Conservation (phyloP, 2,888 invertebrate species). For the Timema podura region DNA sequence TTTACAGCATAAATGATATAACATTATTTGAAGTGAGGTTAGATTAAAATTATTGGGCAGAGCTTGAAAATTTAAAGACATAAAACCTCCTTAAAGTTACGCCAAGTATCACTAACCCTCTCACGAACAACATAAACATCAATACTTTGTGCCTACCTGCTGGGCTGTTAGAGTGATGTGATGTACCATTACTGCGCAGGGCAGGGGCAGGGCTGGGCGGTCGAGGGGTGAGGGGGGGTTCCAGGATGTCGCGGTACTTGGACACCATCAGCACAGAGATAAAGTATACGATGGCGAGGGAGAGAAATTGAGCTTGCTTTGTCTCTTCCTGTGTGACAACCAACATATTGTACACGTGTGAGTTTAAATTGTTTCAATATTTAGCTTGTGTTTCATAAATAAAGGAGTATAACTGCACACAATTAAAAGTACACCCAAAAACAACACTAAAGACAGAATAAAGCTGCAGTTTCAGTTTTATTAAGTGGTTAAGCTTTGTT, state of each 20-base stretch:
- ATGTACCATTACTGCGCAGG: slow-evolving; percentile 50
- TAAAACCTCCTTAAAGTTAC: too few species aligned
- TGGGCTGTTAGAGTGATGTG: slow-evolving; percentile 51
- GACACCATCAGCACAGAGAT: slow-evolving; percentile 99
- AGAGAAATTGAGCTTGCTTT: slow-evolving; percentile 98
- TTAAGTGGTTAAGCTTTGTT: too few species aligned
- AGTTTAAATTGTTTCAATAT: not conserved
- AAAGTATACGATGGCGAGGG: slow-evolving; percentile 98
- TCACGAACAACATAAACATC: too few species aligned
- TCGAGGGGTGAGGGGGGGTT: slow-evolving; percentile 77
- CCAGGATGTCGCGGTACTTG: slow-evolving; percentile 97
- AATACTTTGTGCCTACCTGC: slow-evolving; percentile 53
- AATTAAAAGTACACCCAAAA: too few species aligned
- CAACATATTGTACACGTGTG: slow-evolving; percentile 28
- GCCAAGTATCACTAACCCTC: too few species aligned
- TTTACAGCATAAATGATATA: too few species aligned
- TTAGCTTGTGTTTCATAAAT: slow-evolving; percentile 15
- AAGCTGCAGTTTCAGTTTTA: too few species aligned
- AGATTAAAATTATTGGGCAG: too few species aligned
- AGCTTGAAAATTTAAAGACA: too few species aligned
- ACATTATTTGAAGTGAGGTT: too few species aligned
- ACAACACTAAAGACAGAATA: too few species aligned
- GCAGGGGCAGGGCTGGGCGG: slow-evolving; percentile 58
- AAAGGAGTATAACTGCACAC: not conserved
- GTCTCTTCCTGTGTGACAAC: slow-evolving; percentile 83